phyloP scores from a whole-genome alignment of 2,797 vertebrate genomes.

The Poecilia picta region DNA sequence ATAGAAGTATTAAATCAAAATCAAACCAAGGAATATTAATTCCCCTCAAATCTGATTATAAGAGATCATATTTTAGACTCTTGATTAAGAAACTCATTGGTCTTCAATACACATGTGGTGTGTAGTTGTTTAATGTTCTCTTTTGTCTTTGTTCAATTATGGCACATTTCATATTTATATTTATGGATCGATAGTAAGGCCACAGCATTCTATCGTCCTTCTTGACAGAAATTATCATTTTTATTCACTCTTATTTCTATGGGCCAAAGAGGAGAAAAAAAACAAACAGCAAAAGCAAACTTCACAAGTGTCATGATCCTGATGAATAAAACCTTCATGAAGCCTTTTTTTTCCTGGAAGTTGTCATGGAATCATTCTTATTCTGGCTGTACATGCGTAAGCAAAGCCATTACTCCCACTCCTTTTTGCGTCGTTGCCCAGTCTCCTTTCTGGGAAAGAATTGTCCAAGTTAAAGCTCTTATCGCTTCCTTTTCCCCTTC shows the following conservation, averaged over 20 bases:
- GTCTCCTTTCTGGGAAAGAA: conserved; percentile 67
- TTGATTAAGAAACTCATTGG: background rate
- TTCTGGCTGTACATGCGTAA: conserved; percentile 68
- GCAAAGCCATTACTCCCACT: conserved; percentile 69
- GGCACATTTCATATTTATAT: background rate
- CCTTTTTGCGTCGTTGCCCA: conserved; percentile 38
- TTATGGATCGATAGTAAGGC: background rate
- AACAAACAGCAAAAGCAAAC: conserved; percentile 16
- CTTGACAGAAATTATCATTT: background rate
- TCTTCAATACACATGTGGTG: background rate
- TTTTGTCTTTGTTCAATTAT: background rate
- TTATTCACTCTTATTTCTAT: background rate
- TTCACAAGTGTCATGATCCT: conserved; percentile 39
- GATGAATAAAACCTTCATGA: conserved; percentile 46
- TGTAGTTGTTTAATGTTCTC: background rate
- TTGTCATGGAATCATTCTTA: conserved; percentile 69
- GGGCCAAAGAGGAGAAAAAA: conserved; percentile 5
- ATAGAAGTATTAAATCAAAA: background rate
- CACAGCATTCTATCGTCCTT: background rate
- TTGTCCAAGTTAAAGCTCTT: conserved; percentile 63
- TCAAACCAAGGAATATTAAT: background rate
- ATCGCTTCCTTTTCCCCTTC: conserved; percentile 74
- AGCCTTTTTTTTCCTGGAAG: conserved; percentile 61
- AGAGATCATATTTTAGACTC: background rate
- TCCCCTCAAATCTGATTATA: background rate